Evolutionary conservation across 1,140 invertebrate species (phyloP).

Genomic region (Oedothorax gibbosus): DNA sequence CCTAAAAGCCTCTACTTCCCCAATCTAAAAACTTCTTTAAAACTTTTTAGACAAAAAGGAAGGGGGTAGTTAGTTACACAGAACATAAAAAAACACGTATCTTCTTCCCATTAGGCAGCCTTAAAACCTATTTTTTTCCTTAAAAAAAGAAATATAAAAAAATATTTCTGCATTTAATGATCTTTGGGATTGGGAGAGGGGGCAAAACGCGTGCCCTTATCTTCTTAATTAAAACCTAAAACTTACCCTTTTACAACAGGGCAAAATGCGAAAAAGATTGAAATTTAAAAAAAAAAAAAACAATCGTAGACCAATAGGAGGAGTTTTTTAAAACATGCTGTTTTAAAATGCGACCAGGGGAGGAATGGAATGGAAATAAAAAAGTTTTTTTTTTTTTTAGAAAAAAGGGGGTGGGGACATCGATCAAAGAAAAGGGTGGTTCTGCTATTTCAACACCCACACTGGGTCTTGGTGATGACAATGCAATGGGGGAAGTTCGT

Average conservation of each 20-base stretch:
- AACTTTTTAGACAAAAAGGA: slow-evolving; percentile 13
- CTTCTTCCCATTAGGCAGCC: slow-evolving; percentile 36
- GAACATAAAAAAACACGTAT: neutral
- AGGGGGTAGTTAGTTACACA: neutral
- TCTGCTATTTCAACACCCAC: slow-evolving; percentile 35
- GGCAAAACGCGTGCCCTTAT: slow-evolving; percentile 27
- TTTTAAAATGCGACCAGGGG: slow-evolving; percentile 36
- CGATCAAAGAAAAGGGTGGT: slow-evolving; percentile 14
- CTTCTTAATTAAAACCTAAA: slow-evolving; percentile 49
- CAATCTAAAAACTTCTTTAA: slow-evolving; percentile 38
- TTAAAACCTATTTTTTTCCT: slow-evolving; percentile 38
- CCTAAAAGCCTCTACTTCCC: neutral
- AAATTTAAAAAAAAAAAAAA: slow-evolving; percentile 21
- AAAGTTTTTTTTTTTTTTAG: neutral
- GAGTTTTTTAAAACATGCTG: slow-evolving; percentile 55
- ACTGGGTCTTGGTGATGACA: neutral
- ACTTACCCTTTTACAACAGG: neutral
- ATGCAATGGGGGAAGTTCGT: too few relatives aligned
- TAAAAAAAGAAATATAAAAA: slow-evolving; percentile 17
- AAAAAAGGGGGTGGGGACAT: neutral
- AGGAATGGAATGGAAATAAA: neutral
- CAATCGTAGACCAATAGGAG: slow-evolving; percentile 28
- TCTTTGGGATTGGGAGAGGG: neutral
- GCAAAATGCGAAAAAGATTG: neutral
- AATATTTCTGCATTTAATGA: slow-evolving; percentile 56